Evolutionary conservation across 35 echinoderm and acorn worm species (phyloP).

Genomic region (Heliocidaris tuberculata): DNA sequence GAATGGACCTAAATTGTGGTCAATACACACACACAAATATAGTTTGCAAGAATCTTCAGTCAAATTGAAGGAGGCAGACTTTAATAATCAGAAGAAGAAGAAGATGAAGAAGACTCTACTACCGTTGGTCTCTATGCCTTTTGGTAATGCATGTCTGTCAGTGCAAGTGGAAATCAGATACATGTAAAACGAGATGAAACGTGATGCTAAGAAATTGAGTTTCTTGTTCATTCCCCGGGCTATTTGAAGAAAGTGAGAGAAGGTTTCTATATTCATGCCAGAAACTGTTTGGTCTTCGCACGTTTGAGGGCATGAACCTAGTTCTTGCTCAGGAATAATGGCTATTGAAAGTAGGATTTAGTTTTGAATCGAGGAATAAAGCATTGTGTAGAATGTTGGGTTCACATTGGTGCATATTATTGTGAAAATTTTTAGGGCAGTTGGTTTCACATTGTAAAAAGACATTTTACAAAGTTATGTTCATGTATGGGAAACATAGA

Average conservation of each 20-base stretch:
- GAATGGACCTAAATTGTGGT: too few relatives aligned
- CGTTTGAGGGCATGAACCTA: not conserved
- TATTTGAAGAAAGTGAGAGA: slow-evolving; percentile 1
- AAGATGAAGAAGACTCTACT: too few relatives aligned
- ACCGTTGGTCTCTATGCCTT: too few relatives aligned
- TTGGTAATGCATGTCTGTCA: not conserved
- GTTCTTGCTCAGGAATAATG: not conserved
- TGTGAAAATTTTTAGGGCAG: not conserved
- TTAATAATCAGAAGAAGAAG: too few relatives aligned
- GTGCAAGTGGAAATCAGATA: too few relatives aligned
- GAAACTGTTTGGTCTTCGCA: not conserved
- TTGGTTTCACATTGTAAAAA: not conserved
- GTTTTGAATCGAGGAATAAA: not conserved
- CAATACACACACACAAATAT: too few relatives aligned
- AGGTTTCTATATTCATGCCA: not conserved
- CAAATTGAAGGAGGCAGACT: too few relatives aligned
- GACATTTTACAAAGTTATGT: too few relatives aligned
- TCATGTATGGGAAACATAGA: not conserved
- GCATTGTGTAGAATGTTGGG: not conserved
- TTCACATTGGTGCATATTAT: not conserved
- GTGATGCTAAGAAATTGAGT: slow-evolving; percentile 11
- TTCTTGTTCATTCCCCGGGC: not conserved
- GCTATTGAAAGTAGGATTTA: not conserved
- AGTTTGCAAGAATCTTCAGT: too few relatives aligned
- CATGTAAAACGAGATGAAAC: not conserved